Evolutionary conservation across 2,888 invertebrate species (phyloP).

Genomic region (Eristalis arbustorum): DNA sequence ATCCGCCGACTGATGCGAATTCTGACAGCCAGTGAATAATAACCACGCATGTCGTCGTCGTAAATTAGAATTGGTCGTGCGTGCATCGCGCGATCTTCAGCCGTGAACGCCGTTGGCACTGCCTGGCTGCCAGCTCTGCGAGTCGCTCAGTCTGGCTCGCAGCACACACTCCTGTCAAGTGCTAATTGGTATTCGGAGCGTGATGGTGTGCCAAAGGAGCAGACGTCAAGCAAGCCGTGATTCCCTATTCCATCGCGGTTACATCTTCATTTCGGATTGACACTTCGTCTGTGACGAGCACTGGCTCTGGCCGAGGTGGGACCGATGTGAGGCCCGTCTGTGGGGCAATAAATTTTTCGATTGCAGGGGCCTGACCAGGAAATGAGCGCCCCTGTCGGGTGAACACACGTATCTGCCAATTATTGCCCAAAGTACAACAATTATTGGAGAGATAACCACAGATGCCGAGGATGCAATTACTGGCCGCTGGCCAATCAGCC

Average conservation of each 20-base stretch:
- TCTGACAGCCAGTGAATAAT: slow-evolving; percentile 67
- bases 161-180: slow-evolving; percentile 37
- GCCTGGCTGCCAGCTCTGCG: slow-evolving; percentile 1
- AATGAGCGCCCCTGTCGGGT: slow-evolving; percentile 11
- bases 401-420: slow-evolving; percentile 29
- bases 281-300: slow-evolving; percentile 42
- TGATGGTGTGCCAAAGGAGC: slow-evolving; percentile 47
- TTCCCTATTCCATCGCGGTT: slow-evolving; percentile 55
- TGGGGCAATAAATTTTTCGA: not conserved
- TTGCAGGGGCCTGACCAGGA: slow-evolving; percentile 41
- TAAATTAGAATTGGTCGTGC: slow-evolving; percentile 66
- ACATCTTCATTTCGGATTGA: slow-evolving; percentile 67
- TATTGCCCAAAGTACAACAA: slow-evolving; percentile 55
- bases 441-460: slow-evolving; percentile 59
- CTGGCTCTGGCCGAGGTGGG: not conserved
- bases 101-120: not conserved
- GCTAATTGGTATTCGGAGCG: slow-evolving; percentile 68
- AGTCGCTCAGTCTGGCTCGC: not conserved
- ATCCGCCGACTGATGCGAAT: slow-evolving; percentile 35
- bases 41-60: slow-evolving; percentile 43
- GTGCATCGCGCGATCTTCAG: slow-evolving; percentile 49
- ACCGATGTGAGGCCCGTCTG: not conserved
- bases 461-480: slow-evolving; percentile 59
- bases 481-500: slow-evolving; percentile 7
- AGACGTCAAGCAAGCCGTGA: slow-evolving; percentile 22